Base-by-base conservation (phyloP, 1,140 invertebrate species). In the Lucilia cuprina region DNA sequence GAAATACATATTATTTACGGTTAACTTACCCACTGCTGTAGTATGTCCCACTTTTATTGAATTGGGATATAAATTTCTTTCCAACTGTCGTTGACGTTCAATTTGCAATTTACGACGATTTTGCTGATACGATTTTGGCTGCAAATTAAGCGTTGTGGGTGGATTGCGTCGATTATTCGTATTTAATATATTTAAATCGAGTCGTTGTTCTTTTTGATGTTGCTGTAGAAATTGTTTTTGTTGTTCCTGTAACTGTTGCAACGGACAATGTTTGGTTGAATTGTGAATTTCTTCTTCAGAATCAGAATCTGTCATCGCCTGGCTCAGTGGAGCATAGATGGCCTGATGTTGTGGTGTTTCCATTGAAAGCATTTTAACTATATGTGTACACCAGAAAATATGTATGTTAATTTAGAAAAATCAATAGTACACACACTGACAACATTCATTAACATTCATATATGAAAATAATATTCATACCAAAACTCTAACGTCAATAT, bases 251-350 rank as follows among this genome's bases (percentile, higher is more conserved):
- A 87, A 25, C 55, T 87, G 86, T 8, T 86, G 86, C 2, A 84
- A 77, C 3, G 85, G 83, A 0, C 21, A 65, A 85, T 90, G 88
- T 87, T 86, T 89, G 85, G 35, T 87, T 47, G 85, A 87, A 89
- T 86, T 92, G 82, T 91, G 92, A 84, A 92, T 90, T 85, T 95
- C 95, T 86, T 95, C 95, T 85, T 96, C 95, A 2, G 94, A 95
- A 87, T 95, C 95, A 0, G 94, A 95, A 89, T 95, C 95, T 75
- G 94, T 94, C 84, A 96, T 92, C 85, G 93, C 94, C 91, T 96
- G 95, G 87, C 88, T 95, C 86, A 96, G 88, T 50, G 95, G 95
- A 84, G 95, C 92, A 90, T 96, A 96, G 87, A 93, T 93, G 86
- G 93, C 94, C 87, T 93, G 92, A 82, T 91, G 90, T 80, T 80